Percentiles rank a stretch among this genome's conserved stretches.
Conservation (phyloP, 2,113 vertebrate genomes). For the Salvelinus alpinus region DNA sequence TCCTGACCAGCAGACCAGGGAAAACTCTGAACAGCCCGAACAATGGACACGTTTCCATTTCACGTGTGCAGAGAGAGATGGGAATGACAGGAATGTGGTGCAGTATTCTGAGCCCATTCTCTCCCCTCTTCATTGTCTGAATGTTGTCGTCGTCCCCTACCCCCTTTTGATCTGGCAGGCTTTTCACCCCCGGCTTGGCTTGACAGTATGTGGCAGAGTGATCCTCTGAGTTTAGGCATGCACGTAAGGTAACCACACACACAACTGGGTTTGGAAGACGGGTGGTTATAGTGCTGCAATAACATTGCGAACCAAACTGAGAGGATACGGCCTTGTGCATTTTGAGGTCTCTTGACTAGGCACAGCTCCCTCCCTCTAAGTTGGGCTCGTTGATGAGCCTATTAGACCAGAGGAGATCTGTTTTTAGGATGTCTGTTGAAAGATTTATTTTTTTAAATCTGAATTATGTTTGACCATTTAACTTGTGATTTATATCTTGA, state of each 20-base stretch:
- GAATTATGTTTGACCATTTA: not conserved
- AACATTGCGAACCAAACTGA: not conserved
- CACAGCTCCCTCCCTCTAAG: not conserved
- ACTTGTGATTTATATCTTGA: too few relatives aligned
- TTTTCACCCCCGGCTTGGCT: slow-evolving; percentile 55
- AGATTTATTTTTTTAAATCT: not conserved
- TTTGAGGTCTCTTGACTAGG: not conserved
- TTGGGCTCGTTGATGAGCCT: not conserved
- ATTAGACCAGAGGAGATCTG: not conserved
- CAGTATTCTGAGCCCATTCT: slow-evolving; percentile 11
- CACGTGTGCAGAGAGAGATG: not conserved
- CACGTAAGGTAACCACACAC: not conserved
- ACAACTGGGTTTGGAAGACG: not conserved
- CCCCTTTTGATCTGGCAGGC: slow-evolving; percentile 45
- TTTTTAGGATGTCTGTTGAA: not conserved
- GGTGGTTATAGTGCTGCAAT: not conserved
- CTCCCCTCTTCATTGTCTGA: slow-evolving; percentile 48
- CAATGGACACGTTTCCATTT: not conserved
- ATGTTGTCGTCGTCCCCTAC: slow-evolving; percentile 28
- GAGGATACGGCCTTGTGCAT: not conserved
- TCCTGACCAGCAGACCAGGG: not conserved
- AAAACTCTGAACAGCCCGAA: slow-evolving; percentile 4
- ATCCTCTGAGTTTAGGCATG: slow-evolving; percentile 44
- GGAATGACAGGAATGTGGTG: slow-evolving; percentile 54
- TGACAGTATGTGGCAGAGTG: slow-evolving; percentile 62